Conservation (phyloP, 2,888 invertebrate species). For the Coenonympha arcania region DNA sequence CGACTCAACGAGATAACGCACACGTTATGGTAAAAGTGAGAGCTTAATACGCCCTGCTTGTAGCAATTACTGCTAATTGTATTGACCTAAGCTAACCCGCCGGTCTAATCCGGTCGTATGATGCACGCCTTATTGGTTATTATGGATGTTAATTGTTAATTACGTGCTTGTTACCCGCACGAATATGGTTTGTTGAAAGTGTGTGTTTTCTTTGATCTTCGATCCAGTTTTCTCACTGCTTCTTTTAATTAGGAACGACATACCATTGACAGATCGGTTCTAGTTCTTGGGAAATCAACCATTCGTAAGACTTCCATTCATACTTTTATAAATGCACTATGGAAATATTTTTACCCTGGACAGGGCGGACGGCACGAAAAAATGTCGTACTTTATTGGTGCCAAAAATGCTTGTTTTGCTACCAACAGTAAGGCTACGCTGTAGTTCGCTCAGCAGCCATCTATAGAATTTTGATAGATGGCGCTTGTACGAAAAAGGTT, state of each 20-base stretch:
- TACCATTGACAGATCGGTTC: no score
- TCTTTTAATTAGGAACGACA: background rate
- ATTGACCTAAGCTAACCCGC: constrained; percentile 70
- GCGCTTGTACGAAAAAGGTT: no score
- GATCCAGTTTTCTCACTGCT: background rate
- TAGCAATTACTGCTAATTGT: constrained; percentile 66
- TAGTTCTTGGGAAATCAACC: no score
- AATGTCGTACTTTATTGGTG: no score
- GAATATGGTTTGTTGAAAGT: background rate
- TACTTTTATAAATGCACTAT: no score
- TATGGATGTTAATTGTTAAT: constrained; percentile 10
- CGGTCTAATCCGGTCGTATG: constrained; percentile 61
- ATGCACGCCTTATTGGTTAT: constrained; percentile 45
- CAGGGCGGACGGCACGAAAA: no score
- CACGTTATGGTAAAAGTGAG: constrained; percentile 40
- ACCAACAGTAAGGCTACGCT: no score
- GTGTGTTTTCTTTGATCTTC: background rate
- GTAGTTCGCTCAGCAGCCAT: no score
- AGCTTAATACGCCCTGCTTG: constrained; percentile 50
- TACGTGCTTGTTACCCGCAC: background rate
- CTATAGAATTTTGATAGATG: no score
- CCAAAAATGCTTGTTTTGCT: no score
- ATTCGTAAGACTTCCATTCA: no score
- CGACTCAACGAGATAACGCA: constrained; percentile 29
- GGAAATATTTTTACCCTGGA: no score